These are phyloP conservation scores for Pollimyrus isidori DNA, from an alignment of 2,113 vertebrate species.

Conservation along the genomic window DNA sequence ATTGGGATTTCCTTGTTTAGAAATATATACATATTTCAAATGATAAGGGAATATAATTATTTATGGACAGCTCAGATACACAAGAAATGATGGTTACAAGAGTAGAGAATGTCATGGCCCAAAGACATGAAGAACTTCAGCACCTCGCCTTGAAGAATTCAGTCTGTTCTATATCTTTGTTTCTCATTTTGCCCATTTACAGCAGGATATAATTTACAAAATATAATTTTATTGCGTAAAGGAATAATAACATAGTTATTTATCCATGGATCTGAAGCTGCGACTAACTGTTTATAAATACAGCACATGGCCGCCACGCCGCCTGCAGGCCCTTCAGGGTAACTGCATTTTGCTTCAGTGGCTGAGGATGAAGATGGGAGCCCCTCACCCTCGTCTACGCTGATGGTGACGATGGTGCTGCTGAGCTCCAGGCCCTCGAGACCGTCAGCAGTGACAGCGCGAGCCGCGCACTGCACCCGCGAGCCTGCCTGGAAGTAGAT, in stretches of 20 bases:
- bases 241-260: background rate
- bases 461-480: slow-evolving; percentile 43
- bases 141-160: background rate
- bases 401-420: slow-evolving; percentile 67
- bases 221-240: background rate
- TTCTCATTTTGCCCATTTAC: background rate
- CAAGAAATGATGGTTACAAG: background rate
- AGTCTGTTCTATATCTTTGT: background rate
- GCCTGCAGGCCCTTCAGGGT: background rate
- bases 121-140: background rate
- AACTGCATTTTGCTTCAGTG: background rate
- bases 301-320: background rate
- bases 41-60: background rate
- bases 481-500: slow-evolving; percentile 50
- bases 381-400: slow-evolving; percentile 60
- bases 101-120: background rate
- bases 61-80: background rate
- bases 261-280: background rate
- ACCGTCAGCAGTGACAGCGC: slow-evolving; percentile 40
- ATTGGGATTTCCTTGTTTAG: background rate
- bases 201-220: background rate
- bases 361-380: background rate
- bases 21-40: background rate
- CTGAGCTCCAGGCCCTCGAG: slow-evolving; percentile 53
- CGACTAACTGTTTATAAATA: background rate